Conservation (phyloP, 2,888 invertebrate species). For the Gordius sp. region DNA sequence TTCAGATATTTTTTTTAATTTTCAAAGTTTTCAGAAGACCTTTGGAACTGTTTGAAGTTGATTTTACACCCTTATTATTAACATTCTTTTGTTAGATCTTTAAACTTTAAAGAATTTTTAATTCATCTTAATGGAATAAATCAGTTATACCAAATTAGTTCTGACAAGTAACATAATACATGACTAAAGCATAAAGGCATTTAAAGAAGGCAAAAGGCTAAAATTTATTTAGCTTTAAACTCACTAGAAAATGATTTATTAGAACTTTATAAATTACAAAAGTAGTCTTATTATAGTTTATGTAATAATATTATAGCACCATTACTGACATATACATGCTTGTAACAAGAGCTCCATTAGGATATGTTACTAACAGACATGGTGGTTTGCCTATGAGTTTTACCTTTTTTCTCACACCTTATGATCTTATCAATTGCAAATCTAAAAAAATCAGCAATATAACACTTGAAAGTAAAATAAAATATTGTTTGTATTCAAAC, state of each 20-base stretch:
- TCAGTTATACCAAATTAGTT: background rate
- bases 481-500: conserved; percentile 1
- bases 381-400: background rate
- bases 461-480: background rate
- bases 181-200: too few relatives aligned
- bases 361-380: background rate
- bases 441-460: background rate
- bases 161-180: conserved; percentile 10
- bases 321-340: background rate
- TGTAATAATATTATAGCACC: background rate
- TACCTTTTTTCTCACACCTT: conserved; percentile 5
- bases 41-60: background rate
- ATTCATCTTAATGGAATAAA: conserved; percentile 9
- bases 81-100: background rate
- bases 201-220: conserved; percentile 6
- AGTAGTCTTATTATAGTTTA: background rate
- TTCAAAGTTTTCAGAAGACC: background rate
- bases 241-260: conserved; percentile 10
- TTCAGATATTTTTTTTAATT: background rate
- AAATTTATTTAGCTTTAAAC: conserved; percentile 2
- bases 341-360: background rate
- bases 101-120: background rate
- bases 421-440: background rate
- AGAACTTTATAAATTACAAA: conserved; percentile 8
- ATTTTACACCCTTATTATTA: background rate